These are phyloP conservation scores for Dolichoris vasculosae DNA, from an alignment of 1,140 invertebrate genomes.

Conservation along the genomic window DNA sequence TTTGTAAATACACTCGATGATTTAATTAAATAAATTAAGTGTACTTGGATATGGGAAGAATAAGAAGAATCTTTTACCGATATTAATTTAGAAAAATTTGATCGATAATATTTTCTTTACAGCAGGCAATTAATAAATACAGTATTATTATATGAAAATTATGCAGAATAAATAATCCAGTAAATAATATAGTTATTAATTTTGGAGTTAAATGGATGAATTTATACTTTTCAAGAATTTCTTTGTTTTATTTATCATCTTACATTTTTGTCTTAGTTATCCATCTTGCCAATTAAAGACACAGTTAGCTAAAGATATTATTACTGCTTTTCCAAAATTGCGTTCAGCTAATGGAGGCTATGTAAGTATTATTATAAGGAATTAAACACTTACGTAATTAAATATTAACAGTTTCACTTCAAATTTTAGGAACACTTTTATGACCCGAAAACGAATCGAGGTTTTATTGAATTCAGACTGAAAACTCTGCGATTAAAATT, in stretches of 20 bases:
- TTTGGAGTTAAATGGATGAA: neutral
- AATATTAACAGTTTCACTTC: neutral
- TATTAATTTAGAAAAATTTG: too few species aligned
- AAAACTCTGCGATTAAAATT: slow-evolving; percentile 41
- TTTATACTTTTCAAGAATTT: neutral
- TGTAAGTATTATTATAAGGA: slow-evolving; percentile 24
- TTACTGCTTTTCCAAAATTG: slow-evolving; percentile 45
- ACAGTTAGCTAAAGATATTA: slow-evolving; percentile 43
- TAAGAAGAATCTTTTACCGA: too few species aligned
- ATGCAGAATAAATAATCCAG: too few species aligned
- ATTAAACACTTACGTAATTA: neutral
- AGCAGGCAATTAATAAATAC: too few species aligned
- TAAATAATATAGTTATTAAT: too few species aligned
- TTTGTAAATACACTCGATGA: too few species aligned
- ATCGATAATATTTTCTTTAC: too few species aligned
- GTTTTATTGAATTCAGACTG: slow-evolving; percentile 46
- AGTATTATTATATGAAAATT: too few species aligned
- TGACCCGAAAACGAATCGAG: slow-evolving; percentile 42
- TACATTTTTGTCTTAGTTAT: slow-evolving; percentile 15
- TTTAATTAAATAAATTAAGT: too few species aligned
- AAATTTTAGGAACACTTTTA: slow-evolving; percentile 49
- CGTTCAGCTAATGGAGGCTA: slow-evolving; percentile 38
- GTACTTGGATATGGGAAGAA: too few species aligned
- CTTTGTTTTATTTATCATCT: neutral
- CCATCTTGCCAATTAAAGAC: slow-evolving; percentile 44